Evolutionary conservation across 2,888 invertebrate species (phyloP).

Genomic region (Exephanes ischioxanthus): DNA sequence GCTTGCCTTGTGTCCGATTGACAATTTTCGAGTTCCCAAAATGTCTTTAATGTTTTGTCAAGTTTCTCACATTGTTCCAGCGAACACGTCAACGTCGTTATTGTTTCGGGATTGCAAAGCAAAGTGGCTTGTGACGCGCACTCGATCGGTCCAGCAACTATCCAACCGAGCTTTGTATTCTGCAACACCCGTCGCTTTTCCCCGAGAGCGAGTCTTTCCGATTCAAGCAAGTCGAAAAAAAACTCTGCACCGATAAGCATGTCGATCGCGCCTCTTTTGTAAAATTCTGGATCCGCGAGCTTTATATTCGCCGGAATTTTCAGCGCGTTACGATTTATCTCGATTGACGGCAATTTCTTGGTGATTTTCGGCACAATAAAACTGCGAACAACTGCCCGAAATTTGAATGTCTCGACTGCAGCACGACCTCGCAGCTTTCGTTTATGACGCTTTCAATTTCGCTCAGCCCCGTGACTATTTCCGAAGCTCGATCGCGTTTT

Average conservation of each 20-base stretch:
- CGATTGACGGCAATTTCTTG: conserved; percentile 54
- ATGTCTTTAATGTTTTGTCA: conserved; percentile 28
- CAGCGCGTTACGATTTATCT: conserved; percentile 34
- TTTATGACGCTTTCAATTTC: conserved; percentile 45
- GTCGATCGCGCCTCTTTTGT: conserved; percentile 24
- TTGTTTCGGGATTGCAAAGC: background rate
- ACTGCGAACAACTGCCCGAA: conserved; percentile 37
- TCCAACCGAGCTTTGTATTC: conserved; percentile 56
- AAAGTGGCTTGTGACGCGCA: background rate
- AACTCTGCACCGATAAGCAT: conserved; percentile 44
- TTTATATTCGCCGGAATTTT: conserved; percentile 46
- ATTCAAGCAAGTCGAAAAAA: conserved; percentile 35
- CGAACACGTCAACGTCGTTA: conserved; percentile 2
- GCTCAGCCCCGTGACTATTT: conserved; percentile 55
- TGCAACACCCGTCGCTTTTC: conserved; percentile 44
- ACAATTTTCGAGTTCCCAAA: conserved; percentile 47
- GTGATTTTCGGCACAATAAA: conserved; percentile 57
- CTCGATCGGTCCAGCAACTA: conserved; percentile 42
- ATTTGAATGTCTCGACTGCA: conserved; percentile 47
- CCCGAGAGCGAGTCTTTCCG: conserved; percentile 35
- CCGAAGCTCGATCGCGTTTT: conserved; percentile 12
- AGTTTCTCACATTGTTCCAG: conserved; percentile 4
- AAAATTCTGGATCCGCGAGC: conserved; percentile 42
- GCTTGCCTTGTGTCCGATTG: background rate
- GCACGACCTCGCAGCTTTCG: conserved; percentile 32